These are phyloP conservation scores for Lutraria lutraria DNA, from an alignment of 2,888 invertebrate genomes.

Conservation along the genomic window DNA sequence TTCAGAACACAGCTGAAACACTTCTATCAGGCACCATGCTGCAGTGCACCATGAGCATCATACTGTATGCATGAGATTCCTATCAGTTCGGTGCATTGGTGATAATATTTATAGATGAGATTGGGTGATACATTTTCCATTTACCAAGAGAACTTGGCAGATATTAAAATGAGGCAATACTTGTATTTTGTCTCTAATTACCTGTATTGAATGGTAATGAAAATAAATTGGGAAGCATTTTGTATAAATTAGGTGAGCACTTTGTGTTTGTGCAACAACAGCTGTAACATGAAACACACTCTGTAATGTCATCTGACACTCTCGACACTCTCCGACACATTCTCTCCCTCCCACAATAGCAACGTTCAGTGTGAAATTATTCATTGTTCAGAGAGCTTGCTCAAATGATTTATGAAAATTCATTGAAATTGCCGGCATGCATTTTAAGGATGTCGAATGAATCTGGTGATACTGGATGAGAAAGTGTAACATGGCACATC, in stretches of 20 bases:
- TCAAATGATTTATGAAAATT: constrained; percentile 19
- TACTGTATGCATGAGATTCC: background rate
- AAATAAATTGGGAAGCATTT: background rate
- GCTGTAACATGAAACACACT: background rate
- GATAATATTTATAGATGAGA: background rate
- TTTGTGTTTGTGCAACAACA: constrained; percentile 6
- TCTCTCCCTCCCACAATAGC: background rate
- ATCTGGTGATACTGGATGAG: background rate
- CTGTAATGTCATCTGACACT: background rate
- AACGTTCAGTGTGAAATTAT: constrained; percentile 6
- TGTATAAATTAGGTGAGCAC: background rate
- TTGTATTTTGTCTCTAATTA: background rate
- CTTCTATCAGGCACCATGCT: background rate
- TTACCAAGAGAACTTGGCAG: background rate
- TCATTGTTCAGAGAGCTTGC: background rate
- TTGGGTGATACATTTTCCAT: background rate
- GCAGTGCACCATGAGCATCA: background rate
- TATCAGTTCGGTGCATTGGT: background rate
- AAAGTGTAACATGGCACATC: background rate
- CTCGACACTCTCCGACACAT: background rate
- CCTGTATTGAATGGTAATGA: constrained; percentile 11
- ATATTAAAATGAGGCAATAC: background rate
- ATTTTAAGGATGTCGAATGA: background rate
- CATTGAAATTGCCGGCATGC: background rate
- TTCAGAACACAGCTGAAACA: background rate